Conservation (phyloP, 64 coral and sea anemone genomes). For the Porites lutea region DNA sequence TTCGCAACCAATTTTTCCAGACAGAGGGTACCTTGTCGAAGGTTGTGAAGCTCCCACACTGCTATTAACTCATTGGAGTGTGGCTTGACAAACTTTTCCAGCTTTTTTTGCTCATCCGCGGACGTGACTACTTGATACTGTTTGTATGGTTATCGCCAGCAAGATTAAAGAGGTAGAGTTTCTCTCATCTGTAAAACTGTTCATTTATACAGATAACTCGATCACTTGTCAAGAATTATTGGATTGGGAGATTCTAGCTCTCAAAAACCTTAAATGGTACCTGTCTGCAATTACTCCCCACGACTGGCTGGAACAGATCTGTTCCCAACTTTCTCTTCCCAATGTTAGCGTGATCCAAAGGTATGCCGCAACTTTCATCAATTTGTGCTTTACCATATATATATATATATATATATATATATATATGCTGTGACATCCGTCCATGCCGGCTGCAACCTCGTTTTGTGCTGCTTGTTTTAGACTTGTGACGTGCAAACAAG, state of each 20-base stretch:
- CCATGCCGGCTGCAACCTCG: no score
- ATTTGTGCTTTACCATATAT: no score
- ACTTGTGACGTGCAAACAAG: no score
- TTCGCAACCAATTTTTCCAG: constrained; percentile 61
- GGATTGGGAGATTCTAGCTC: no score
- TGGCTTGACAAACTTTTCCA: constrained; percentile 36
- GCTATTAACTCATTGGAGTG: constrained; percentile 70
- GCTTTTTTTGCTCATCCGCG: constrained; percentile 44
- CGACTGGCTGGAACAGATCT: constrained; percentile 96
- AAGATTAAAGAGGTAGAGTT: constrained; percentile 91
- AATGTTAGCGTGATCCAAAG: not conserved
- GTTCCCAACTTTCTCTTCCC: constrained; percentile 73
- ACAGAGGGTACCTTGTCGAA: constrained; percentile 36
- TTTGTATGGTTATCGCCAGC: constrained; percentile 99
- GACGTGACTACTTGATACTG: constrained; percentile 84
- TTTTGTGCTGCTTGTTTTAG: no score
- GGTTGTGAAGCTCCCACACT: constrained; percentile 58
- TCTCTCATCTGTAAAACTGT: no score
- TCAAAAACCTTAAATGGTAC: no score
- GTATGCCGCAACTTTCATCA: no score
- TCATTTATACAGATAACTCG: no score
- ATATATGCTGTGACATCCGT: no score
- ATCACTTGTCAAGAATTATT: no score
- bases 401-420: no score
- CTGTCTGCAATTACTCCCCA: constrained; percentile 29